Evolutionary conservation across 2,797 vertebrate genomes (phyloP).

Genomic region (Gymnocypris eckloni): DNA sequence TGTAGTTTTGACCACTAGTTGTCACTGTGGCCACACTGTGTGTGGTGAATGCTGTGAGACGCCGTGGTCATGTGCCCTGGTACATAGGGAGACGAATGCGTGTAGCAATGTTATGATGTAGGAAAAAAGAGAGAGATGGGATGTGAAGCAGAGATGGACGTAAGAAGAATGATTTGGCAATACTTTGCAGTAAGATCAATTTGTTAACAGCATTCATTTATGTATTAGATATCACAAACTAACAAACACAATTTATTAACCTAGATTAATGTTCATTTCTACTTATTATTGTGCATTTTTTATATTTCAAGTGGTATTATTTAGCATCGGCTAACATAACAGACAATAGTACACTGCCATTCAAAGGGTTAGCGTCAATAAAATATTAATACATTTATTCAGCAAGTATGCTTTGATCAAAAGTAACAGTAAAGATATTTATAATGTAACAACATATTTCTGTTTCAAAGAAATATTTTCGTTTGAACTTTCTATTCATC

Average conservation of each 20-base stretch:
- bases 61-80: constrained; percentile 40
- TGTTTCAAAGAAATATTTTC: neutral
- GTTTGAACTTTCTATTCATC: neutral
- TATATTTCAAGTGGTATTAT: neutral
- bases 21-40: constrained; percentile 71
- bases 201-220: neutral
- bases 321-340: neutral
- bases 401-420: neutral
- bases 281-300: neutral
- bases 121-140: constrained; percentile 33
- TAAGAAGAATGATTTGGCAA: constrained; percentile 24
- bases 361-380: neutral
- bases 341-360: neutral
- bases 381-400: neutral
- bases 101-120: constrained; percentile 18
- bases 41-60: constrained; percentile 38
- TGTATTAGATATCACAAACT: neutral
- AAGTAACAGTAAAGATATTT: neutral
- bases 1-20: constrained; percentile 71
- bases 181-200: neutral
- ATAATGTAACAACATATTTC: neutral
- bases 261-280: neutral
- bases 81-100: constrained; percentile 49
- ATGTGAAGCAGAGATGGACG: constrained; percentile 50
- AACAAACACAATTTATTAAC: neutral